Evolutionary conservation across 37 sponge, comb jelly and placozoan genomes (phyloP), one percentile per base, ranked within the genome.

Genomic region (Spongilla lacustris): DNA sequence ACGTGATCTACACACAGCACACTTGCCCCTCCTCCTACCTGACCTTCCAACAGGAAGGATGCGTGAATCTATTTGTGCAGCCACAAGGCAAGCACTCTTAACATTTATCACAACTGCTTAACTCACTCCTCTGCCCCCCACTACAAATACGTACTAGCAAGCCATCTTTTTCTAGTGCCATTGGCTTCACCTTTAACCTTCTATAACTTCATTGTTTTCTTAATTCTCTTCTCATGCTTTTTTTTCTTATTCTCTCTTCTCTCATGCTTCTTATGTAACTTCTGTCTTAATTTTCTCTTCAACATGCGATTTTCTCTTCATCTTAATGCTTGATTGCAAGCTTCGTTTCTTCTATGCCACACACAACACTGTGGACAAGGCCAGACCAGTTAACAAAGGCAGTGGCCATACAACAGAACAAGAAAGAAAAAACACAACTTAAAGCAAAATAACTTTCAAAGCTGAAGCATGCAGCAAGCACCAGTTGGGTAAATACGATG

Each of bases 281-380:
- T 49, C 24, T 8, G 27, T 78, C 48, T 78, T 78, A 38, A 75
- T n/a, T 5, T 75, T n/a, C 25, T 80, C 30, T 80, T 80, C 80
- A 67, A 46, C 25, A 58, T 80, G 49, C 80, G 36, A 83, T 74
- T 73, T 83, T 74, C 83, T 69, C 29, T 28, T 29, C 29, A 10
- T 28, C 71, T 9, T 70, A 70, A 11, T 6, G 10, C 29, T 29
- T 29, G 71, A 70, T 4, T 11, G 26, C 46, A 46, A 28, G 34
- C 30, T 70, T 81, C 68, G 69, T 67, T 69, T 81, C 68, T 81
- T 77, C 78, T 77, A 77, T 66, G 67, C 34, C n/a, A 69, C 70
- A 58, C 81, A n/a, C n/a, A n/a, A 81, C 36, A 68, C 69, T 34
- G 66, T 68, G 50, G 69, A 68, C 37, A 35, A 66, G 34, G 36